Percentiles rank a stretch among this genome's conserved stretches.
phyloP scores from a whole-genome alignment of 2,888 invertebrate genomes.

The Oscheius myriophilus region DNA sequence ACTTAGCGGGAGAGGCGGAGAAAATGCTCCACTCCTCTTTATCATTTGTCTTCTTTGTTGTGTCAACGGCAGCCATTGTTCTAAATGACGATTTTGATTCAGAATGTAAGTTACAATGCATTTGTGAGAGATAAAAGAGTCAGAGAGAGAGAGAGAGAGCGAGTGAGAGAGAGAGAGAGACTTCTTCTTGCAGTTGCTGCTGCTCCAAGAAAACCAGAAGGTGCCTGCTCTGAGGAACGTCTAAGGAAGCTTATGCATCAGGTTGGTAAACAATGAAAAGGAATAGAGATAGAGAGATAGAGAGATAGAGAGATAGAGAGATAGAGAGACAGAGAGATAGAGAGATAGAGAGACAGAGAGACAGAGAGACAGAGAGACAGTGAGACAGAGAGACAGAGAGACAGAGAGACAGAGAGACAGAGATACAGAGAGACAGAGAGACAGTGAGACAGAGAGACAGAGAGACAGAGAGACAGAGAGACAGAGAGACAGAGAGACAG shows the following conservation, averaged over 20 bases:
- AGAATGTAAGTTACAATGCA: too few relatives aligned
- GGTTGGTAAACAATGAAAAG: slow-evolving; percentile 24
- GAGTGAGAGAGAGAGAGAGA: not conserved
- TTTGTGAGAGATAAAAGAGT: not conserved
- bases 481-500: not conserved
- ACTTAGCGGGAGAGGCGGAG: too few relatives aligned
- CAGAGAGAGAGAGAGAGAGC: slow-evolving; percentile 2
- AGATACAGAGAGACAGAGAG: not conserved
- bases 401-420: not conserved
- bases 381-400: not conserved
- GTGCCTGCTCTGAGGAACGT: slow-evolving; percentile 43
- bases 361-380: not conserved
- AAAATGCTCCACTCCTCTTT: too few relatives aligned
- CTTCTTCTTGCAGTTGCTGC: not conserved
- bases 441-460: not conserved
- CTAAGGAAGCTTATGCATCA: slow-evolving; percentile 47
- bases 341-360: not conserved
- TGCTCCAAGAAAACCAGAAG: slow-evolving; percentile 28
- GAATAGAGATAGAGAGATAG: too few relatives aligned
- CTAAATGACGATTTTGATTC: too few relatives aligned
- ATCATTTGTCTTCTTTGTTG: too few relatives aligned
- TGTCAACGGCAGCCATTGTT: too few relatives aligned
- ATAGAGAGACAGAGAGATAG: not conserved
- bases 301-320: not conserved
- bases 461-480: not conserved